phyloP scores from a whole-genome alignment of 2,113 vertebrate species.

The Embiotoca jacksoni region DNA sequence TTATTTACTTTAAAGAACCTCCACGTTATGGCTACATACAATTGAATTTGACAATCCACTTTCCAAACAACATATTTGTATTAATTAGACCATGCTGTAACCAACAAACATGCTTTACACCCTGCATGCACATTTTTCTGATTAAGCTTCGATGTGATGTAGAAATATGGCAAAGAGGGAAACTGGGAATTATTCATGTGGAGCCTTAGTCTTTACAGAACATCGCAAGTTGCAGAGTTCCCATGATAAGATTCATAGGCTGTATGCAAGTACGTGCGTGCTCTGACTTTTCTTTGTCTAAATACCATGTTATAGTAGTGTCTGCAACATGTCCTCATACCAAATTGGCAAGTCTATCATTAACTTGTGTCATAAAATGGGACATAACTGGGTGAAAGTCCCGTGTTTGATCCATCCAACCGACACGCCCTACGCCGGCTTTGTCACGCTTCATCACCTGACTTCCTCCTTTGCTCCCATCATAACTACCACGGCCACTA shows the following conservation, averaged over 20 bases:
- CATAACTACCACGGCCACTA: too few species aligned
- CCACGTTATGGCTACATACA: background rate
- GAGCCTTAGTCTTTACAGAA: constrained; percentile 13
- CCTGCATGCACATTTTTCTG: background rate
- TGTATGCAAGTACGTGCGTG: background rate
- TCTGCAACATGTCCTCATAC: background rate
- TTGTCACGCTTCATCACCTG: too few species aligned
- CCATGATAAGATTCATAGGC: background rate
- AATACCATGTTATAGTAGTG: background rate
- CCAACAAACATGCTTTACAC: background rate
- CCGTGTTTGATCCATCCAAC: too few species aligned
- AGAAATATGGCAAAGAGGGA: constrained; percentile 5
- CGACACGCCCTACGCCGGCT: too few species aligned
- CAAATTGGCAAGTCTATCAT: too few species aligned
- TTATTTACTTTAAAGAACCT: background rate
- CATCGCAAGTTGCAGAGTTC: background rate
- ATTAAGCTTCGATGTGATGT: constrained; percentile 10
- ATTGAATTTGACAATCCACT: constrained; percentile 6
- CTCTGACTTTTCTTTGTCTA: background rate
- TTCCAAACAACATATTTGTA: constrained; percentile 23
- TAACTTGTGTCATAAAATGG: too few species aligned
- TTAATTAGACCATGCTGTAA: background rate
- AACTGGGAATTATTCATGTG: background rate
- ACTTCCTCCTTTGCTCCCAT: too few species aligned
- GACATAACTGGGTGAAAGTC: too few species aligned